A percentile compares a stretch with the other conserved stretches of the same genome.
These are phyloP conservation scores for Castor canadensis DNA, from an alignment of 2,113 vertebrate genomes.

Conservation along the genomic window DNA sequence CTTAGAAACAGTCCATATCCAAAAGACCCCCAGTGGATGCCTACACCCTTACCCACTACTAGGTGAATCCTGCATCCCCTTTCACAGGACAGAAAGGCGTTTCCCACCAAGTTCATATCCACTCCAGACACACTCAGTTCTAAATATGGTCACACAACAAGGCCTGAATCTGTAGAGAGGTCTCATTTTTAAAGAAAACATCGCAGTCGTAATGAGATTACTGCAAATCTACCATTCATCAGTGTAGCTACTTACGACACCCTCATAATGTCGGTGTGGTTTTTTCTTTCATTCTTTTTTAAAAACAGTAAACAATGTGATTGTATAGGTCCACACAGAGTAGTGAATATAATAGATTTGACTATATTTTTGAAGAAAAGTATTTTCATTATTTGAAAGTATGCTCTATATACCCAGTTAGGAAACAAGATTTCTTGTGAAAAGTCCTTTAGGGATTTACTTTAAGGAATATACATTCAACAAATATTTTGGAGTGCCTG, in stretches of 20 bases:
- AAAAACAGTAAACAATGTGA: not conserved
- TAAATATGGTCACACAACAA: not conserved
- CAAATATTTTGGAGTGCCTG: not conserved
- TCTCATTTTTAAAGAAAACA: not conserved
- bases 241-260: not conserved
- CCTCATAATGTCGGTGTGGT: not conserved
- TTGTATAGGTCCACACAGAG: not conserved
- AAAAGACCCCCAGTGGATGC: not conserved
- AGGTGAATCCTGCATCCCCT: not conserved
- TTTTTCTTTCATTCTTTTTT: not conserved
- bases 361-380: not conserved
- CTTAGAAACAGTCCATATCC: not conserved
- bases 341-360: not conserved
- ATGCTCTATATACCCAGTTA: not conserved
- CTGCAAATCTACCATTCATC: not conserved
- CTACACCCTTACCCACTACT: not conserved
- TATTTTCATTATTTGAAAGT: constrained; percentile 47
- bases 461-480: not conserved
- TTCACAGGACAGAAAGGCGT: not conserved
- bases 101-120: not conserved
- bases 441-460: not conserved
- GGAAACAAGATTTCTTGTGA: not conserved
- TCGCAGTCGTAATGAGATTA: not conserved
- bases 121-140: not conserved
- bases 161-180: not conserved